Evolutionary conservation across 2,113 vertebrate species (phyloP).

Genomic region (Chinchilla lanigera): DNA sequence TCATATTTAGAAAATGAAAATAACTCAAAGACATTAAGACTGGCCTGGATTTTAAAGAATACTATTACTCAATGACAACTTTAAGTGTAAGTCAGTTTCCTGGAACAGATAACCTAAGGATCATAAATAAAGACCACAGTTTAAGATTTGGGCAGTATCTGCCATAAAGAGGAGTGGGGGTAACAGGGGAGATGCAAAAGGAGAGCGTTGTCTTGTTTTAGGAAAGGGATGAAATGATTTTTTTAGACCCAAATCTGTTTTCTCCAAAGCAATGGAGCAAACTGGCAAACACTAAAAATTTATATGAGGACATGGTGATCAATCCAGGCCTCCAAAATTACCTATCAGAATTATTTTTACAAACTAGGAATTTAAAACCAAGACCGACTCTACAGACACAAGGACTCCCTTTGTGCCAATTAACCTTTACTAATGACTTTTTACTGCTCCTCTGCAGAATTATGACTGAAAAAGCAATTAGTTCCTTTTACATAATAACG

Average conservation of each 20-base stretch:
- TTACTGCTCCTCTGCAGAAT: not conserved
- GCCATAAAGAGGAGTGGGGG: not conserved
- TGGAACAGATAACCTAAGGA: not conserved
- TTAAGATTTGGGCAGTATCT: not conserved
- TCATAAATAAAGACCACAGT: not conserved
- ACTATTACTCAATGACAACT: not conserved
- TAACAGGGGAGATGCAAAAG: not conserved
- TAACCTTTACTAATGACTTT: not conserved
- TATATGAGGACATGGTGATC: not conserved
- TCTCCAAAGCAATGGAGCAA: not conserved
- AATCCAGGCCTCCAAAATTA: not conserved
- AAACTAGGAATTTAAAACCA: conserved; percentile 26
- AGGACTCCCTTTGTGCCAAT: not conserved
- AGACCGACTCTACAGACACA: not conserved
- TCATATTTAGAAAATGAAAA: conserved; percentile 44
- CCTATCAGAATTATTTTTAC: not conserved
- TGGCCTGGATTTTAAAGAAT: conserved; percentile 25
- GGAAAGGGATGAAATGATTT: not conserved
- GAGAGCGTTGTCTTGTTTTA: not conserved
- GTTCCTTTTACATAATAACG: not conserved
- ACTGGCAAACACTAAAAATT: conserved; percentile 1
- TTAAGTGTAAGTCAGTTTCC: not conserved
- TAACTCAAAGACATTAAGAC: conserved; percentile 36
- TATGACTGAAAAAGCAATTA: not conserved
- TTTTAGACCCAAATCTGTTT: not conserved